Evolutionary conservation across 2,797 vertebrate species (phyloP), one percentile per base, ranked within the genome.

Genomic region (Champsocephalus gunnari): DNA sequence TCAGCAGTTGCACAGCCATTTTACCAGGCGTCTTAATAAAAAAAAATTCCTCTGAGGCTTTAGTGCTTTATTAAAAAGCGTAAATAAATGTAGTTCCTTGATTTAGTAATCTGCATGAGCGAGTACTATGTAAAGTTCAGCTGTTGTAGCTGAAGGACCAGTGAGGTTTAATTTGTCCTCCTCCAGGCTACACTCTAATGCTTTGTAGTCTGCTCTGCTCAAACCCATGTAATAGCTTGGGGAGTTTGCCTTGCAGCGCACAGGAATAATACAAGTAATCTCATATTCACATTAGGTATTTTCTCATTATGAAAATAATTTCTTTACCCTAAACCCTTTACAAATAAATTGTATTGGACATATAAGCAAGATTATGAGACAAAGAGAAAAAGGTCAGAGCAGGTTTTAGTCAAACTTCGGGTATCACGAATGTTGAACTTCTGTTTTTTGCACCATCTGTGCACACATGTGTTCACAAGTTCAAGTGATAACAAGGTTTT

Each of bases 11-110:
- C 70, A 65, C 38, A 48, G 67, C 68, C 48, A 68, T 63, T 73
- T 64, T 53, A 45, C 53, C 53, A 66, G 77, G 79, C 67, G 32
- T 59, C 75, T 81, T 79, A 24, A 66, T 85, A 83, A 85, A 85
- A 85, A 28, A 81, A 41, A 60, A 58, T 79, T 80, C 83, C 87
- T 89, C 75, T 0, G 77, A 83, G 89, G 80, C 78, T 80, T 83
- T 67, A 49, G 66, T 14, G 63, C 79, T 75, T 88, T 87, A 88
- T 86, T 89, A 86, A 89, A 89, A 88, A 82, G 85, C 65, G 85
- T 85, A 88, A 85, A 90, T 83, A 87, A 80, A 82, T 83, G 87
- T 75, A 82, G 67, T 84, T 82, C 68, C 77, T 85, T 86, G 80
- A 86, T 84, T 91, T 84, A 71, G 71, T 81, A 79, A 89, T 86